A percentile compares a stretch with the other conserved stretches of the same genome.
Evolutionary conservation across 2,113 vertebrate species (phyloP).

Genomic region (Rattus norvegicus): DNA sequence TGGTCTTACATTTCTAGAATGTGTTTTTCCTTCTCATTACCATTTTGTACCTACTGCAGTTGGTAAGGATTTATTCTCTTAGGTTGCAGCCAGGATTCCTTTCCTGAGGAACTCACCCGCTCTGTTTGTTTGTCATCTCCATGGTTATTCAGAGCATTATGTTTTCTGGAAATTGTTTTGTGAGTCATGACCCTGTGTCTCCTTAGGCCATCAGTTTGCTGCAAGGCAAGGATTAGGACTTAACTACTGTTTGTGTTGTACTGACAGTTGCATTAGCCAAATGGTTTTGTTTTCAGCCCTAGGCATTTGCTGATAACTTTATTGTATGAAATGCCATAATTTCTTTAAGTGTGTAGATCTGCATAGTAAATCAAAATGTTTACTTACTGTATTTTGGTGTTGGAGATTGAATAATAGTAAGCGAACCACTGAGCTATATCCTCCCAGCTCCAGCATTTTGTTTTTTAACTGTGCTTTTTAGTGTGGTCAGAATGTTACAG

Average conservation of each 20-base stretch:
- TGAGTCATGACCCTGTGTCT: neutral
- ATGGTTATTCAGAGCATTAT: neutral
- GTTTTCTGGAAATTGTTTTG: constrained; percentile 2
- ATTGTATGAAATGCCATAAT: neutral
- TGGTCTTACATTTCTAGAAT: neutral
- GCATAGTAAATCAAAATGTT: neutral
- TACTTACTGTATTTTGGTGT: neutral
- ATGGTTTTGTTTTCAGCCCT: neutral
- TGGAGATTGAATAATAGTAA: neutral
- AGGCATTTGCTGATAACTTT: neutral
- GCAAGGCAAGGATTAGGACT: neutral
- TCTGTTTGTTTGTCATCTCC: neutral
- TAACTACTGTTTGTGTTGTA: neutral
- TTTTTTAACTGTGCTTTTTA: constrained; percentile 32
- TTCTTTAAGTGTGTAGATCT: neutral
- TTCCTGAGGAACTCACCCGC: neutral
- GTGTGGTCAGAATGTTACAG: neutral
- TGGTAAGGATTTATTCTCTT: neutral
- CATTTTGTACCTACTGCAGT: neutral
- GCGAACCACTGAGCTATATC: neutral
- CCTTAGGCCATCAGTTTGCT: neutral
- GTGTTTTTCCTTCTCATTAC: neutral
- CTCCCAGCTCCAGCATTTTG: neutral
- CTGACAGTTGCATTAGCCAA: neutral
- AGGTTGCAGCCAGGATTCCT: neutral